Evolutionary conservation across 2,113 vertebrate genomes (phyloP).

Genomic region (Amblyornis subalaris): DNA sequence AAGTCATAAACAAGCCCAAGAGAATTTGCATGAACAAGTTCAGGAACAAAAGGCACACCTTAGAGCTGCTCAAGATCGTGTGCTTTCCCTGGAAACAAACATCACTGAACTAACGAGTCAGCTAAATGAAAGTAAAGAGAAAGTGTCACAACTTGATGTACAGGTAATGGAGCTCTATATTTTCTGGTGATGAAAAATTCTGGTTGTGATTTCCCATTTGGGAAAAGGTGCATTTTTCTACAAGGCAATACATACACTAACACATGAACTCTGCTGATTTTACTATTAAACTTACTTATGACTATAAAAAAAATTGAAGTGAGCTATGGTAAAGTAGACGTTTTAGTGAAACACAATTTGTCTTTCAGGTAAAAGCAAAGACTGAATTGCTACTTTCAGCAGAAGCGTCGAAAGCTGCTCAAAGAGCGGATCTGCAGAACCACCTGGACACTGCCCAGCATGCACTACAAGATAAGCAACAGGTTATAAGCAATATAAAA

Average conservation of each 20-base stretch:
- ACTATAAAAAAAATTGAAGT: not conserved
- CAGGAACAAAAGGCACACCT: constrained; percentile 94
- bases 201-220: not conserved
- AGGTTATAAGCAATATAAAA: constrained; percentile 72
- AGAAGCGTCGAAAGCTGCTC: constrained; percentile 92
- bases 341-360: not conserved
- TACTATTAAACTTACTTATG: not conserved
- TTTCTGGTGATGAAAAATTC: not conserved
- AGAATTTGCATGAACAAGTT: constrained; percentile 93
- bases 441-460: constrained; percentile 93
- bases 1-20: constrained; percentile 97
- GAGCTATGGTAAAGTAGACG: not conserved
- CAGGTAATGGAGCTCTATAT: constrained; percentile 76
- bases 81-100: constrained; percentile 84
- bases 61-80: constrained; percentile 86
- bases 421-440: constrained; percentile 93
- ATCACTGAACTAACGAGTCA: constrained; percentile 84
- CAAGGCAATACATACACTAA: not conserved
- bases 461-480: constrained; percentile 95
- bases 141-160: constrained; percentile 87
- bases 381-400: constrained; percentile 92
- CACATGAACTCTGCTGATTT: not conserved
- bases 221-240: not conserved
- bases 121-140: constrained; percentile 90
- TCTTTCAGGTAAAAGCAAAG: constrained; percentile 91